phyloP scores from a whole-genome alignment of 2,113 vertebrate genomes.

The Galeopterus variegatus region DNA sequence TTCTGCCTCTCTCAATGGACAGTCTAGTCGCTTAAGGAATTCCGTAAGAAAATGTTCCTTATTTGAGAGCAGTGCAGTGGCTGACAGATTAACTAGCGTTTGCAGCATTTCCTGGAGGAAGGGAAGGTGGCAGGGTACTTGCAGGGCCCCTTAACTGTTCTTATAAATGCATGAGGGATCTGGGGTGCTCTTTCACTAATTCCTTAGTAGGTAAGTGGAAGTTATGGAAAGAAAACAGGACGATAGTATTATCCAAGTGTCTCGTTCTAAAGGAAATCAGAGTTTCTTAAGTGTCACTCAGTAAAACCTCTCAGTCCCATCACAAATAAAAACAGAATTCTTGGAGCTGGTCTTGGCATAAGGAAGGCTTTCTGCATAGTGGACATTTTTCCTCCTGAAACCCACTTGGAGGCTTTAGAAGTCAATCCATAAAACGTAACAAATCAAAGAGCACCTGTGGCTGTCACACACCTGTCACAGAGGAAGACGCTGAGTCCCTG shows the following conservation, averaged over 20 bases:
- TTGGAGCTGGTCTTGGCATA: neutral
- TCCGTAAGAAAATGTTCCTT: neutral
- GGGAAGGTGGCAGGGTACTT: neutral
- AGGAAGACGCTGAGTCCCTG: neutral
- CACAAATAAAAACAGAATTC: neutral
- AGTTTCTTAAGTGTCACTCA: neutral
- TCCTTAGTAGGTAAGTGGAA: neutral
- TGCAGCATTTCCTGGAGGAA: neutral
- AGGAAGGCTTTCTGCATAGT: neutral
- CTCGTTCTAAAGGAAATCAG: neutral
- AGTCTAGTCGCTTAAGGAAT: neutral
- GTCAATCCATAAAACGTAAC: neutral
- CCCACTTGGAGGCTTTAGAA: neutral
- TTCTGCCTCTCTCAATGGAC: neutral
- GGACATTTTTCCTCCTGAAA: neutral
- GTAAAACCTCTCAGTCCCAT: neutral
- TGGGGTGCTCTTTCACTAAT: neutral
- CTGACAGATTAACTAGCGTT: neutral
- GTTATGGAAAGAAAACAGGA: neutral
- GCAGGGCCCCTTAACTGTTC: neutral
- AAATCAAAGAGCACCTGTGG: neutral
- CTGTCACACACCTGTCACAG: neutral
- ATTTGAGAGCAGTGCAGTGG: neutral
- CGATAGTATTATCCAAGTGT: neutral
- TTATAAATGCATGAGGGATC: neutral